Evolutionary conservation across 2,797 vertebrate genomes (phyloP).

Genomic region (Psittacula echo): DNA sequence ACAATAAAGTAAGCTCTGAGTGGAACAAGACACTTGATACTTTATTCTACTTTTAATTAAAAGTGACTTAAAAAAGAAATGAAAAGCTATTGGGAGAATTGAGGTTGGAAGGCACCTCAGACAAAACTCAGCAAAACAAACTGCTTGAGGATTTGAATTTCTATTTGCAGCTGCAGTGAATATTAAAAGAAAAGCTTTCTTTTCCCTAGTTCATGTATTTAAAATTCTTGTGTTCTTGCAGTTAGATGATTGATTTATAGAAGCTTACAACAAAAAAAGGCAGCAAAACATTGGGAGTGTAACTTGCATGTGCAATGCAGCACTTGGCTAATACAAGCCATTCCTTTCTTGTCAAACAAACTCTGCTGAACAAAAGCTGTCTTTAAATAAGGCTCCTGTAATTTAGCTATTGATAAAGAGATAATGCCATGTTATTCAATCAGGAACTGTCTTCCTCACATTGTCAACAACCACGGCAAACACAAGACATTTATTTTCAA

Average conservation of each 20-base stretch:
- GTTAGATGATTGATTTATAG: not conserved
- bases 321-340: not conserved
- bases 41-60: not conserved
- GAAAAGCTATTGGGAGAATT: not conserved
- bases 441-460: not conserved
- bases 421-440: not conserved
- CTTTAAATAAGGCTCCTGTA: not conserved
- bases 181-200: not conserved
- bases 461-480: not conserved
- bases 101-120: not conserved
- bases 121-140: not conserved
- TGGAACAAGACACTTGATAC: not conserved
- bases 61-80: not conserved
- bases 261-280: not conserved
- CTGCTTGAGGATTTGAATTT: not conserved
- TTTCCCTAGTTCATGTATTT: not conserved
- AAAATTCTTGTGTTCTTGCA: not conserved
- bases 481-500: not conserved
- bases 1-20: not conserved
- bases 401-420: not conserved
- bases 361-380: not conserved
- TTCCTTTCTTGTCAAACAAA: not conserved
- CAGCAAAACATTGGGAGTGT: not conserved
- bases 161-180: not conserved
- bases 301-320: not conserved